Evolutionary conservation across 1,140 invertebrate species (phyloP), one percentile per base, ranked within the genome.

Genomic region (Dendroctonus ponderosae): DNA sequence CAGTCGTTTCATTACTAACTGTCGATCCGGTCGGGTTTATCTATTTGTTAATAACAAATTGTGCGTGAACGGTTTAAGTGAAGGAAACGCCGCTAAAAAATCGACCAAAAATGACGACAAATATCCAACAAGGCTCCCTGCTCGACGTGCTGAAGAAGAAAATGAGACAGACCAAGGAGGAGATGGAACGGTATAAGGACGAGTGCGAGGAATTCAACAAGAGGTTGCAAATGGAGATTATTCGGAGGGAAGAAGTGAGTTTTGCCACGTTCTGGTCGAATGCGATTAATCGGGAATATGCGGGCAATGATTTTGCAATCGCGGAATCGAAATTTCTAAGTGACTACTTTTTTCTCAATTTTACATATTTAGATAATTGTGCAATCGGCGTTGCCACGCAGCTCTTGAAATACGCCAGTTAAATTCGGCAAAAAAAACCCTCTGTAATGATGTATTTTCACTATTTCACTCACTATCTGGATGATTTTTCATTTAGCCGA

Each of bases 111-210:
- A 93, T 93, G 91, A 90, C 90, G 83, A 87, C 90, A 75, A 91
- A 90, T 83, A 87, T 91, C 82, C 88, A 88, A 78, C 89, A 91
- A 82, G 91, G 91, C 75, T 90, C 90, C 74, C 86, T 97, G 70
- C 85, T 97, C 77, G 94, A 97, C 84, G 93, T 96, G 74, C 86
- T 99, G 71, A 99, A 99, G 87, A 97, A 97, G 87, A 99, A 99
- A 88, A 98, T 99, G 96, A 87, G 93, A 74, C 92, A 95, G 80
- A 93, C 96, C 68, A 97, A 97, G 84, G 94, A 97, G 80, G 96
- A 99, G 85, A 92, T 95, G 88, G 96, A 98, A 80, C 91, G 93
- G 81, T 94, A 93, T 83, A 96, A 95, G 84, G 96, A 98, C 81
- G 93, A 96, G 80, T 92, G 91, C 79, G 93, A 96, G 80, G 93